Base-by-base conservation (phyloP, 2,888 invertebrate genomes). In the Glaucopsyche alexis region DNA sequence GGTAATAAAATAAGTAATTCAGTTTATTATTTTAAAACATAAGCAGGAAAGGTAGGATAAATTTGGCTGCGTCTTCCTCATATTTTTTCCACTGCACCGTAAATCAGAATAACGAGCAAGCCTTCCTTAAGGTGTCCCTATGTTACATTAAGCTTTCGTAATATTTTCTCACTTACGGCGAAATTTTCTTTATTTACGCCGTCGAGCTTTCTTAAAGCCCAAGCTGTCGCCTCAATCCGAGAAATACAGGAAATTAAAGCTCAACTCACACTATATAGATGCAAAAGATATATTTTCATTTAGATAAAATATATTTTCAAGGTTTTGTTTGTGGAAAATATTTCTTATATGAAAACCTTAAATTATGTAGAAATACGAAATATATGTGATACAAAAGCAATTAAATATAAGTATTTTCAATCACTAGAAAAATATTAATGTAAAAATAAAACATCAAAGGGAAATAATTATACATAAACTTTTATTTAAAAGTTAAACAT, bases 101-200 rank as follows among this genome's bases (percentile, higher is more conserved):
- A 92, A 92, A 92, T 92, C 92, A 92, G 87, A 83, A 86, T 91
- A 91, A 92, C 90, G 90, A 90, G 89, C 83, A 79, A 84, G 83
- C 85, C 87, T 90, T 87, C 90, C 89, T 86, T 82, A 84, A 88
- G 88, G 87, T 90, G 87, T 86, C 78, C 85, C 87, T 84, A 86
- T 85, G 86, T 85, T 88, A 85, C 90, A 90, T 89, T 91, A 92
- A 92, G 90, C 91, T 86, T 81, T 85, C 81, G 88, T 88, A 91
- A 91, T 93, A 93, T 91, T 91, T 92, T 89, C 91, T 91, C 91
- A 90, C 91, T 92, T 91, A 90, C 87, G 89, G 85, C 87, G 84
- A 89, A 90, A 91, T 89, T 90, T 88, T 88, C 88, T 84, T 84
- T 91, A 89, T 91, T 92, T 91, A 90, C 85, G 86, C 84, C 80